These are phyloP conservation scores for Harmothoe impar DNA, from an alignment of 2,888 invertebrate genomes.

Conservation along the genomic window DNA sequence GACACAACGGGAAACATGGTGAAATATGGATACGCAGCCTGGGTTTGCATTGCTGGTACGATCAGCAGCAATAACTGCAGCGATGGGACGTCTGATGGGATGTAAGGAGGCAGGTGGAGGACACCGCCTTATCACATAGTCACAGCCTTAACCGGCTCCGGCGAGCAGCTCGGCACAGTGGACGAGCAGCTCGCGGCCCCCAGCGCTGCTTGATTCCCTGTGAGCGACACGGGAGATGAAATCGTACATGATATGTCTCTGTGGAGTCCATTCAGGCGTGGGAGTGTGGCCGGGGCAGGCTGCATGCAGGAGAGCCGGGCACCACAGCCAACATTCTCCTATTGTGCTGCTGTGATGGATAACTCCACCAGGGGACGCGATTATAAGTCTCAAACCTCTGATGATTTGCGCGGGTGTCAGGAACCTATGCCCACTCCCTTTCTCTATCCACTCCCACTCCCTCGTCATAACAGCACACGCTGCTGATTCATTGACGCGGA, in stretches of 20 bases:
- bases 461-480: background rate
- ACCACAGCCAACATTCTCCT: background rate
- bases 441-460: background rate
- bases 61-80: background rate
- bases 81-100: background rate
- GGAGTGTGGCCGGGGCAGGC: background rate
- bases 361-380: background rate
- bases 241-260: conserved; percentile 12
- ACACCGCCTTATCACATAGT: background rate
- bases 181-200: too few species aligned
- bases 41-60: background rate
- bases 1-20: background rate
- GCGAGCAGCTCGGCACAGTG: background rate
- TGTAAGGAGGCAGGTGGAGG: background rate
- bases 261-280: background rate
- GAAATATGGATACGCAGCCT: background rate
- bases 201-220: background rate
- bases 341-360: conserved; percentile 8
- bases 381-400: conserved; percentile 11
- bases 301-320: background rate
- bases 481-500: background rate
- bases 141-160: background rate
- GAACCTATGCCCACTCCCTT: background rate
- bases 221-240: background rate
- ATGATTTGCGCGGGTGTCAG: background rate